Base-by-base conservation (phyloP, 1,140 invertebrate genomes). In the Penaeus japonicus region DNA sequence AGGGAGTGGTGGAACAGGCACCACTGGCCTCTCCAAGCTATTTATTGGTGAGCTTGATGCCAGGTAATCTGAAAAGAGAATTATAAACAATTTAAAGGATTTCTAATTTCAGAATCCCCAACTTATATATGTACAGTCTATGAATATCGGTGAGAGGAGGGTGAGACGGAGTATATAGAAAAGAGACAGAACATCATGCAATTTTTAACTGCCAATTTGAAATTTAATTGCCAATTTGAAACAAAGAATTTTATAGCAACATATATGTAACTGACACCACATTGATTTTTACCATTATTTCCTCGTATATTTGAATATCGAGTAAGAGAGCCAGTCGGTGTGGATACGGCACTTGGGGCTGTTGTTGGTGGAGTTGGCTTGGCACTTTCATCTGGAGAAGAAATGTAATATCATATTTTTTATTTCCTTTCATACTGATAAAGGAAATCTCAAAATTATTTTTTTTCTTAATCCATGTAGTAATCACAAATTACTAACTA, bases 341-440 rank as follows among this genome's bases (percentile, higher is more conserved):
- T 87, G n/a, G 85, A 81, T 20, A 82, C 85, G 27, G 65, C 62
- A 70, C 78, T 87, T 39, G 85, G 79, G 47, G 79, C 80, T 47
- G 87, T 88, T n/a, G 87, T 78, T 7, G 80, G 65, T 5, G 87
- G 87, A 12, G 62, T 59, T 35, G 80, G 59, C 53, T 88, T 88
- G 80, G 81, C 87, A 84, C 87, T 88, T 55, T 88, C 87, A 84
- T 88, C 87, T 88, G 54, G 18, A 75, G 59, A 62, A 47, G 10
- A 78, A 59, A 30, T 55, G 2, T 82, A 27, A 17, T n/a, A 15
- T 81, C 24, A 57, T 47, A 55, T 27, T 17, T 32, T 77, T 22
- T 2, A 35, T 24, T 39, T n/a, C 24, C 24, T 57, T 55, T 30
- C 24, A 4, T 55, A 27, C 24, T 22, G 57, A 17, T 32, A 53